Evolutionary conservation across 2,888 invertebrate species (phyloP).

Genomic region (Druceiella hillmani): DNA sequence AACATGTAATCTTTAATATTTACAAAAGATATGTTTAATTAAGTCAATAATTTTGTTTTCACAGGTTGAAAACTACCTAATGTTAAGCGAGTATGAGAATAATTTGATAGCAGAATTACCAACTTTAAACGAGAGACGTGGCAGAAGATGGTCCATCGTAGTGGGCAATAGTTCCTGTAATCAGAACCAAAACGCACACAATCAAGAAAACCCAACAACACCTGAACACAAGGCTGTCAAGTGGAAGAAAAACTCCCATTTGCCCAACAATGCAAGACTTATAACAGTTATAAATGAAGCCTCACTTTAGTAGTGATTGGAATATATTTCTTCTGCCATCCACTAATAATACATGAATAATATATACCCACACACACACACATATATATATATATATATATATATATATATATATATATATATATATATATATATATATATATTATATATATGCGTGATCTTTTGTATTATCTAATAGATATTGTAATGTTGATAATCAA

Average conservation of each 20-base stretch:
- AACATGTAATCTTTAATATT: too few relatives aligned
- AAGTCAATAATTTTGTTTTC: slow-evolving; percentile 24
- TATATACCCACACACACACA: too few relatives aligned
- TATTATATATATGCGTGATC: too few relatives aligned
- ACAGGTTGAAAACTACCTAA: slow-evolving; percentile 77
- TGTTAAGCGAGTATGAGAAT: slow-evolving; percentile 83
- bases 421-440: too few relatives aligned
- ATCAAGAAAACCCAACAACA: slow-evolving; percentile 34
- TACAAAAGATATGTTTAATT: too few relatives aligned
- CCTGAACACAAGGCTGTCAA: slow-evolving; percentile 43
- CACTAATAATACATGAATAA: too few relatives aligned
- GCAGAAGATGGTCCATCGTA: slow-evolving; percentile 67
- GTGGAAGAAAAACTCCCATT: slow-evolving; percentile 50
- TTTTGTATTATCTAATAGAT: too few relatives aligned
- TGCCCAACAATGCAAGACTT: slow-evolving; percentile 57
- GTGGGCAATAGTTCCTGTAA: slow-evolving; percentile 38
- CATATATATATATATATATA: too few relatives aligned
- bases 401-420: too few relatives aligned
- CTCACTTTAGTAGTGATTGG: slow-evolving; percentile 42
- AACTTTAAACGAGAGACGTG: slow-evolving; percentile 64
- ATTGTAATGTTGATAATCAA: too few relatives aligned
- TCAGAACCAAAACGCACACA: slow-evolving; percentile 27
- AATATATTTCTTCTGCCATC: too few relatives aligned
- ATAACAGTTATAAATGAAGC: slow-evolving; percentile 77
- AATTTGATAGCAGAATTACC: slow-evolving; percentile 76